Evolutionary conservation across 1,140 invertebrate species (phyloP), one percentile per base, ranked within the genome.

Genomic region (Lepidotrigona ventralis): DNA sequence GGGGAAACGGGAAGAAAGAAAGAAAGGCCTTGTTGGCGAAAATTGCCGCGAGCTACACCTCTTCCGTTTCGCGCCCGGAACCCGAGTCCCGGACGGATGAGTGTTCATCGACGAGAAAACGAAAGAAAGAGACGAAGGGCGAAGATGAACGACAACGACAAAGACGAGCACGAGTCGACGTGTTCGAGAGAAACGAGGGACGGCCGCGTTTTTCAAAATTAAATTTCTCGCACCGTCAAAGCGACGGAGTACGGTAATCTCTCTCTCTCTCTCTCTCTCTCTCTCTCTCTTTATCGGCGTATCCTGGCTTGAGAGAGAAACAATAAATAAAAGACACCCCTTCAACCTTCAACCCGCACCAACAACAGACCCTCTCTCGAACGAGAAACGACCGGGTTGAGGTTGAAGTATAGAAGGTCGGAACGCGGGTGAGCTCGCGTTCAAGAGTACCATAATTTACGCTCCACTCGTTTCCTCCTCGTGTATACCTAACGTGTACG

Each of bases 391-490:
- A 8, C 19, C 12, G 23, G 39, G 83, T 54, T 19, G 64, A 75
- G 78, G 60, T 39, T 64, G 58, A 79, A 63, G 76, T 58, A 60
- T 53, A 78, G 81, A 71, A 79, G 56, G 26, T 29, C 56, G 74
- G 73, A 26, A 33, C 39, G 58, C n/a, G 78, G 29, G 21, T 63
- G 83, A 86, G 81, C 74, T 84, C 60, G 85, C 89, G 86, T 90
- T 91, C 88, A 87, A 85, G 83, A 87, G 83, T 85, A 80, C 89
- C 83, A 91, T 92, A 91, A 91, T 92, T 91, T 92, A 91, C 90
- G 88, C 84, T 88, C 88, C 85, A 87, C 87, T 91, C 90, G 89
- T 91, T 92, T 89, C 84, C 77, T 85, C 85, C 83, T 83, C 78
- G 80, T 83, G 79, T 89, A 85, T 88, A 91, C 86, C 82, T 90